Base-by-base conservation (phyloP, 2,888 invertebrate genomes). In the Andrena trimmerana region DNA sequence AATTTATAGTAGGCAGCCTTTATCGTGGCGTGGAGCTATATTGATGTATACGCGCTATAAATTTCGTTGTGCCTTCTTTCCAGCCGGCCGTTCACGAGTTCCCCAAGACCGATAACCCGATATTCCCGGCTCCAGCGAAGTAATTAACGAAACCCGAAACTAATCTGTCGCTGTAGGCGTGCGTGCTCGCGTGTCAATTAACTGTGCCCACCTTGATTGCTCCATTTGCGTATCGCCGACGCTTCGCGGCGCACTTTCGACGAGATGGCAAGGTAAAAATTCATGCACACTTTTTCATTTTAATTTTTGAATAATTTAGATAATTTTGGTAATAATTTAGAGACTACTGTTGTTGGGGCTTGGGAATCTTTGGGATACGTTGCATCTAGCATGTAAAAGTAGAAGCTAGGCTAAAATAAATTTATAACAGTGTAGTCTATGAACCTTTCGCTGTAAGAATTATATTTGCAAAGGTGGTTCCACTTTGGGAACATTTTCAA, bases 121-220 rank as follows among this genome's bases (percentile, higher is more conserved):
- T 50, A 62, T 62, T 62, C 27, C 48, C n/a, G 27, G 24, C 60
- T 20, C n/a, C 36, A 24, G 13, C 13, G 52, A 16, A n/a, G 50
- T 69, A 69, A 76, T 76, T 63, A 76, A 63, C 42, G 31, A 48
- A 42, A 70, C 42, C 20, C 54, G 54, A 57, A 63, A 50, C 31
- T 10, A 31, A 71, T 48, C 52, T 42, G 42, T 65, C 16, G n/a
- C 4, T 42, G 42, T 42, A 42, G 10, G 31, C 20, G 5, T 16
- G 48, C 48, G 24, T 20, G 62, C 10, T n/a, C 8, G 33, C n/a
- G 27, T 73, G 54, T 20, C 65, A 73, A 73, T 65, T 57, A 31
- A 73, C 29, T 57, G 24, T 57, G 2, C 27, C 42, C 29, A 29
- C 1, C 24, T 8, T 16, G 52, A 36, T 52, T 42, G n/a, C 52